Conservation (phyloP, 2,888 invertebrate species). For the Conchocele bisecta region DNA sequence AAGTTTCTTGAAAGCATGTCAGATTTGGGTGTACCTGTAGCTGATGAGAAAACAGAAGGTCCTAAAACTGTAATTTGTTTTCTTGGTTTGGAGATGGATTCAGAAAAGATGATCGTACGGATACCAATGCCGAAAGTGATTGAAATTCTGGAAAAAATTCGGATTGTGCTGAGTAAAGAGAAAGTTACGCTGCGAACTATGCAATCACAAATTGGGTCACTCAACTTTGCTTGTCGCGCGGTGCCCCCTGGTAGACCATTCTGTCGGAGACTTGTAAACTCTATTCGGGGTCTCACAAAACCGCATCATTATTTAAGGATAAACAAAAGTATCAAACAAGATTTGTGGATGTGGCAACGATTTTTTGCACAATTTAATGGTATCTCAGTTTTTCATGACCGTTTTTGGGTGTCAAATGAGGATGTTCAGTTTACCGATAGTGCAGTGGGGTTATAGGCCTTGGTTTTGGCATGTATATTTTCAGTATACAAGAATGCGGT, state of each 20-base stretch:
- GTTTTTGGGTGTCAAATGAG: constrained; percentile 2
- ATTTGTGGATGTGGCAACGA: constrained; percentile 23
- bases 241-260: constrained; percentile 35
- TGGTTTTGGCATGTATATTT: constrained; percentile 18
- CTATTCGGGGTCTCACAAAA: constrained; percentile 3
- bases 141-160: constrained; percentile 6
- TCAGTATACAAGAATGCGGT: constrained; percentile 7
- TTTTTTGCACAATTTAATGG: constrained; percentile 24
- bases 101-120: constrained; percentile 15
- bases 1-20: background rate
- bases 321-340: constrained; percentile 8
- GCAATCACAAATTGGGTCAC: constrained; percentile 19
- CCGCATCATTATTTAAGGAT: constrained; percentile 22
- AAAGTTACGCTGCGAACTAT: constrained; percentile 5
- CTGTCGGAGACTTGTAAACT: constrained; percentile 25
- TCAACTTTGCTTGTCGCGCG: constrained; percentile 38
- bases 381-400: constrained; percentile 31
- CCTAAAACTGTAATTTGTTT: constrained; percentile 12
- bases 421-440: constrained; percentile 20
- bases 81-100: constrained; percentile 36
- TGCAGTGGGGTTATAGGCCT: background rate
- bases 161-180: background rate
- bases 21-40: constrained; percentile 16
- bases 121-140: constrained; percentile 22
- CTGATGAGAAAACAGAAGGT: constrained; percentile 18